A percentile compares a stretch with the other conserved stretches of the same genome.
These are phyloP conservation scores for Dromiciops gliroides DNA, from an alignment of 2,113 vertebrate species.

Conservation along the genomic window DNA sequence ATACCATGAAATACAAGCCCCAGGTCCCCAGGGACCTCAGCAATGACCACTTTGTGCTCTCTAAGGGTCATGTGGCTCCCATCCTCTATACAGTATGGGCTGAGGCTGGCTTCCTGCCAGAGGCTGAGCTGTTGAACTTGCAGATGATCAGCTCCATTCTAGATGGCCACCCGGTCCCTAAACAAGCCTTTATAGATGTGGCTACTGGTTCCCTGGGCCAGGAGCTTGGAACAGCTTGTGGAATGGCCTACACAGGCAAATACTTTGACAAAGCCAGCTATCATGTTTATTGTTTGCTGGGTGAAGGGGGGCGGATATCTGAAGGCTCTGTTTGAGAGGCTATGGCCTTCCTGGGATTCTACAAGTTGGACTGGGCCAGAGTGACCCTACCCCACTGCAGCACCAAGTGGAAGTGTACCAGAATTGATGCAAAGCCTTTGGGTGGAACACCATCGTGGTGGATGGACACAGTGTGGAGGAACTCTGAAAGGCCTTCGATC, in stretches of 20 bases:
- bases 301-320: conserved; percentile 89
- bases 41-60: conserved; percentile 90
- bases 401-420: conserved; percentile 84
- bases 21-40: conserved; percentile 85
- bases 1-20: conserved; percentile 88
- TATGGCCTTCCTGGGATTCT: conserved; percentile 90
- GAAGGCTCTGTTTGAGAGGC: conserved; percentile 93
- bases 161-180: conserved; percentile 91
- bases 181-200: too few species aligned
- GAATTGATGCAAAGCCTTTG: conserved; percentile 87
- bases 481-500: conserved; percentile 86
- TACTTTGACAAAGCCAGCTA: conserved; percentile 91
- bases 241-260: conserved; percentile 91
- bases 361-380: conserved; percentile 90
- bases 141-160: conserved; percentile 87
- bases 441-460: conserved; percentile 89
- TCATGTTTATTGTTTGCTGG: conserved; percentile 90
- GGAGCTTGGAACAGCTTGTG: too few species aligned
- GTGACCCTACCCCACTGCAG: conserved; percentile 85
- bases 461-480: conserved; percentile 90
- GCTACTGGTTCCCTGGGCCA: too few species aligned
- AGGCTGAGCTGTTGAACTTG: conserved; percentile 86
- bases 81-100: conserved; percentile 88
- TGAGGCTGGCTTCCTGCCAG: conserved; percentile 86
- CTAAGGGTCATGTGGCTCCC: conserved; percentile 89